Evolutionary conservation across 1,140 invertebrate species (phyloP), one percentile per base, ranked within the genome.

Genomic region (Apis laboriosa): DNA sequence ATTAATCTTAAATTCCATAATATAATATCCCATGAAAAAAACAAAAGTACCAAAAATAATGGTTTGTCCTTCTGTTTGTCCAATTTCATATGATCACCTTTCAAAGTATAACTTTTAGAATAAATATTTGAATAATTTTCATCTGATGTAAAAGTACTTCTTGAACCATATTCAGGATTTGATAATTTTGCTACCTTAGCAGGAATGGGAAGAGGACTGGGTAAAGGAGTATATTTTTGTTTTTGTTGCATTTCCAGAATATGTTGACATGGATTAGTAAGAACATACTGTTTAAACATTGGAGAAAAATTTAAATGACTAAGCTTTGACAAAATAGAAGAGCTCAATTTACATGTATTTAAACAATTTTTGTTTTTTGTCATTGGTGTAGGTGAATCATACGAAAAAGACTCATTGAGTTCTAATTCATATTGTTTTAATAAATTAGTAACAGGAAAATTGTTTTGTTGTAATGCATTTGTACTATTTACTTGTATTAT

Each of bases 181-280:
- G 85, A 90, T 63, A 90, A 71, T 67, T 89, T 90, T 34, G 90
- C 86, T 74, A 91, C 89, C 74, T 92, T 92, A 0, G 86, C 82
- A 28, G 89, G 88, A 21, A 87, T 75, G 15, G 91, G 88, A 11
- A 88, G 61, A 19, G 91, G 90, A 64, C 85, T 90, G 51, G 89
- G 86, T 55, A 92, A 84, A 21, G 89, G 91, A 55, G 90, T 92
- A 71, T 92, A 92, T 68, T 91, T 93, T 19, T 92, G 91, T 67
- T 64, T 81, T 67, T 61, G 56, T 84, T 73, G 77, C 53, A 56
- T 79, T 66, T 85, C 86, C 28, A 64, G 84, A 63, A 17, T 85
- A 70, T 77, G 56, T 66, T 77, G 75, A 1, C 55, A 67, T n/a
- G 91, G 82, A 64, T 73, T 88, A 9, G 84, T 84, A 58, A 84